Conservation (phyloP, 2,113 vertebrate species). For the Calyptommatus sinebrachiatus region DNA sequence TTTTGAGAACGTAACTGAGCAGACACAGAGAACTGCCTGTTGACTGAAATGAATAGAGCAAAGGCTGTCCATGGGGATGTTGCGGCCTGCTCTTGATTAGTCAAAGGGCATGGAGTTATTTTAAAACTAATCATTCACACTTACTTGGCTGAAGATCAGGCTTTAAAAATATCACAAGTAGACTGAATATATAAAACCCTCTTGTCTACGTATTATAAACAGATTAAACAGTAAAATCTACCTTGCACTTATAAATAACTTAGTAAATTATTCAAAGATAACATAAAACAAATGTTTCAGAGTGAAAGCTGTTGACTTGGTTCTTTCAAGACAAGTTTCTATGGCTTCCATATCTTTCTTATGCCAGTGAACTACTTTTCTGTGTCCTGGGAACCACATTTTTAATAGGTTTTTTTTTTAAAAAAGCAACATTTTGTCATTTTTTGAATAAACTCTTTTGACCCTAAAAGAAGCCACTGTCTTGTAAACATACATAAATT, state of each 20-base stretch:
- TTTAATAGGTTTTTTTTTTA: not conserved
- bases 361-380: slow-evolving; percentile 20
- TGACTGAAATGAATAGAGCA: not conserved
- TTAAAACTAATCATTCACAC: not conserved
- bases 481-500: not conserved
- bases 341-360: not conserved
- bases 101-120: not conserved
- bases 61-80: not conserved
- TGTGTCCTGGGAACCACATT: not conserved
- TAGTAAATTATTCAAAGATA: slow-evolving; percentile 6
- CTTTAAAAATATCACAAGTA: not conserved
- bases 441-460: slow-evolving; percentile 30
- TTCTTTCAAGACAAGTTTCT: not conserved
- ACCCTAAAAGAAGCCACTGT: slow-evolving; percentile 9
- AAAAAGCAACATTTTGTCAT: slow-evolving; percentile 7
- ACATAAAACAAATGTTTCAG: not conserved
- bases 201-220: slow-evolving; percentile 26
- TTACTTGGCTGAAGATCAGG: not conserved
- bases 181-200: not conserved
- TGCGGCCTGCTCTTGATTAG: not conserved
- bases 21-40: not conserved
- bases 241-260: slow-evolving; percentile 13
- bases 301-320: not conserved
- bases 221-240: not conserved
- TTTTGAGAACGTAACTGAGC: not conserved